Base-by-base conservation (phyloP, 2,888 invertebrate species). In the Cerceris rybyensis region DNA sequence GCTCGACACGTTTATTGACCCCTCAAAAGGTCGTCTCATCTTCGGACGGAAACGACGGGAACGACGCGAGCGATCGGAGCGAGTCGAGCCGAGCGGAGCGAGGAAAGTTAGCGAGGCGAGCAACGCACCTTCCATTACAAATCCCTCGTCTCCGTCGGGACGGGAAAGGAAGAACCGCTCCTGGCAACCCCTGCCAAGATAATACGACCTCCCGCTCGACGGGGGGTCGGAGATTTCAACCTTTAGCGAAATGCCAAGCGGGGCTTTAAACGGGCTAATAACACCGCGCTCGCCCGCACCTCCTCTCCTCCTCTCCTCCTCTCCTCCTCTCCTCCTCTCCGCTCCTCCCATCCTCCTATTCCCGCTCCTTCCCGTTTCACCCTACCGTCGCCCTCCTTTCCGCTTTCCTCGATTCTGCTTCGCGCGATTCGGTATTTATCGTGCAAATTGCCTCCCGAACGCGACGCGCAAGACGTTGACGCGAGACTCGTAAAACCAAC, bases 181-280 rank as follows among this genome's bases (percentile, higher is more conserved):
- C 81, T 82, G 65, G 81, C 80, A 83, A 81, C 84, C 86, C 88
- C 84, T 81, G 81, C 84, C 66, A 84, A 87, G 87, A 86, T 87
- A 87, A 88, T 87, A 86, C 86, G 77, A 84, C 74, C 85, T 83
- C 84, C 84, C 72, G 70, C 73, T 73, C 84, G 57, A 70, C 79
- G 72, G 79, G 82, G 59, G 82, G 85, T 77, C 81, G 83, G 78
- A 85, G 83, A 86, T 88, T 88, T 89, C 85, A 82, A 90, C 91
- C 89, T 90, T 90, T 89, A 87, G 79, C 88, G 85, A 90, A 90
- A 91, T 91, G 90, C 89, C 90, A 90, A 87, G 78, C 87, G 83
- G 89, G 84, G 80, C 85, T 85, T 82, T 89, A 87, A 90, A 88
- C 84, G 81, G 88, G 87, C 88, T 90, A 90, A 89, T 89, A 89